phyloP scores from a whole-genome alignment of 2,888 invertebrate species.

The Leptinotarsa haldemani region DNA sequence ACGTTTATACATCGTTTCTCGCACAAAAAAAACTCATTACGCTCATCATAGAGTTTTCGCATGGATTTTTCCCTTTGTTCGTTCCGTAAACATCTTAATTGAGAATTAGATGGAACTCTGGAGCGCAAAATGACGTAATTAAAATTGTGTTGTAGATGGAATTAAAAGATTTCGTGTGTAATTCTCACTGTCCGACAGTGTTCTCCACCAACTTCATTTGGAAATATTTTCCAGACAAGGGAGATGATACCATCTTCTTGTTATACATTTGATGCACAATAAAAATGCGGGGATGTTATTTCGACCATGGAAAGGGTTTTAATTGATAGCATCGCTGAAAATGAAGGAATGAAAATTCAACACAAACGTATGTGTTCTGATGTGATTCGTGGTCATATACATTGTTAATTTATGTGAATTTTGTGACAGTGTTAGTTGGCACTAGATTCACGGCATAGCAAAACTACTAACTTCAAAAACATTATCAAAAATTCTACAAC shows the following conservation, averaged over 20 bases:
- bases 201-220: not conserved
- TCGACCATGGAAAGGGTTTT: not conserved
- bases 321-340: not conserved
- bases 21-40: not conserved
- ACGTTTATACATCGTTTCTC: not conserved
- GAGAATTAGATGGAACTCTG: conserved; percentile 9
- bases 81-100: conserved; percentile 20
- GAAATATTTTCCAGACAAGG: not conserved
- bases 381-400: too few relatives aligned
- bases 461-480: too few relatives aligned
- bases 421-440: too few relatives aligned
- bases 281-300: not conserved
- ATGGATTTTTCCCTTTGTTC: not conserved
- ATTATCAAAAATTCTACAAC: too few relatives aligned
- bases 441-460: too few relatives aligned
- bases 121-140: conserved; percentile 13
- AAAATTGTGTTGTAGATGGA: conserved; percentile 18
- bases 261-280: not conserved
- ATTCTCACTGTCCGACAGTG: conserved; percentile 4
- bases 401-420: too few relatives aligned
- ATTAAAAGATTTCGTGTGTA: conserved; percentile 18
- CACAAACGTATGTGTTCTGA: not conserved
- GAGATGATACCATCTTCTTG: conserved; percentile 10
- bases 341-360: not conserved
- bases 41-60: not conserved